Evolutionary conservation across 2,888 invertebrate species (phyloP).

Genomic region (Nomada lathburiana): DNA sequence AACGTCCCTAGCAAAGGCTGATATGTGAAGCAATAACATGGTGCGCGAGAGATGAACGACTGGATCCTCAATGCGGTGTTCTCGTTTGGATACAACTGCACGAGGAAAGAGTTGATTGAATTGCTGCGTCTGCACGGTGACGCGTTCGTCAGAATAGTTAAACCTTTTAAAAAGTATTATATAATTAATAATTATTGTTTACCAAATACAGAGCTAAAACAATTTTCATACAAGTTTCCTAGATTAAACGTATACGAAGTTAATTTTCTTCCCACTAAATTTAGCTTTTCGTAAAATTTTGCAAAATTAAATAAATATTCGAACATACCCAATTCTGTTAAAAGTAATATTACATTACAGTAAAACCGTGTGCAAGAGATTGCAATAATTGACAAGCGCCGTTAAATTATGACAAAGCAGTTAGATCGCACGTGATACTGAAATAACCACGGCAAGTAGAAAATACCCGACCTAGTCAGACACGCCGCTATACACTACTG

Average conservation of each 20-base stretch:
- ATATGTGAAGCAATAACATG: conserved; percentile 11
- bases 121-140: too few relatives aligned
- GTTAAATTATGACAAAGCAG: neutral
- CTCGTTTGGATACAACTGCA: too few relatives aligned
- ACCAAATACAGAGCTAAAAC: too few relatives aligned
- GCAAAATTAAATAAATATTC: neutral
- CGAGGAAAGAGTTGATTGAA: neutral
- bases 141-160: too few relatives aligned
- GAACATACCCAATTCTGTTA: too few relatives aligned
- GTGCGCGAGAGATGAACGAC: neutral
- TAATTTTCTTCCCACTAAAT: neutral
- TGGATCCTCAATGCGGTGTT: neutral
- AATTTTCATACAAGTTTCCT: too few relatives aligned
- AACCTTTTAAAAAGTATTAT: too few relatives aligned
- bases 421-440: neutral
- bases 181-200: too few relatives aligned
- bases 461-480: conserved; percentile 13
- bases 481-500: neutral
- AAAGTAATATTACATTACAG: neutral
- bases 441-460: conserved; percentile 15
- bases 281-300: neutral
- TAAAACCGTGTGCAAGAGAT: neutral
- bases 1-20: neutral
- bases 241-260: neutral
- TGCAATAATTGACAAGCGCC: neutral